Evolutionary conservation across 2,888 invertebrate genomes (phyloP).

Genomic region (Danaus chrysippus): DNA sequence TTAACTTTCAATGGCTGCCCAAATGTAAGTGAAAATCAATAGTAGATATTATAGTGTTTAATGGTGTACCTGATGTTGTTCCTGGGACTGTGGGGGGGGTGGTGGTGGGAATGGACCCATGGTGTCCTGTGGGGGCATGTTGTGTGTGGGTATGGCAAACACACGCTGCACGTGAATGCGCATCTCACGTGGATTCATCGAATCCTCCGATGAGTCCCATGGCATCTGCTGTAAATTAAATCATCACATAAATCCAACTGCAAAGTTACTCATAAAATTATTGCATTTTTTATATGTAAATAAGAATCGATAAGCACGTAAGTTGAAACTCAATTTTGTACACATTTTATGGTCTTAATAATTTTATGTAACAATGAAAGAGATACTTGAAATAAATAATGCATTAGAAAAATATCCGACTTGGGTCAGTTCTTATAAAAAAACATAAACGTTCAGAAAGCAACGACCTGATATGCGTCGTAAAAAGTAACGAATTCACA

Average conservation of each 20-base stretch:
- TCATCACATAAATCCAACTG: not conserved
- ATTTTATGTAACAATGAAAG: slow-evolving; percentile 15
- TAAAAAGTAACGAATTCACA: slow-evolving; percentile 9
- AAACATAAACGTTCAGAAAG: slow-evolving; percentile 59
- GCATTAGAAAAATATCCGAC: slow-evolving; percentile 52
- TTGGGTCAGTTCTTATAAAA: slow-evolving; percentile 34
- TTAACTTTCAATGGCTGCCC: not conserved
- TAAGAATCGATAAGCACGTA: too few relatives aligned
- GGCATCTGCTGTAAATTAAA: slow-evolving; percentile 53
- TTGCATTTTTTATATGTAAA: too few relatives aligned
- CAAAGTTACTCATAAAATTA: not conserved
- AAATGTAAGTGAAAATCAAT: not conserved
- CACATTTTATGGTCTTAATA: not conserved
- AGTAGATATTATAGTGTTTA: not conserved
- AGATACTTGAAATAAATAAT: slow-evolving; percentile 52
- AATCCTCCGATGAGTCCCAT: slow-evolving; percentile 74
- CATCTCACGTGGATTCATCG: slow-evolving; percentile 67
- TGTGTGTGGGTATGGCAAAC: slow-evolving; percentile 67
- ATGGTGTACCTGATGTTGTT: slow-evolving; percentile 57
- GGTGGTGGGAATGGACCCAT: slow-evolving; percentile 61
- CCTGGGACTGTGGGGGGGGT: slow-evolving; percentile 57
- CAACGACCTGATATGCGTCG: slow-evolving; percentile 53
- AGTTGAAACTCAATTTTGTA: too few relatives aligned
- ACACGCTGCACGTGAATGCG: slow-evolving; percentile 75
- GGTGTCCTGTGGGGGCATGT: slow-evolving; percentile 55